These are phyloP conservation scores for Frankliniella intonsa DNA, from an alignment of 2,888 invertebrate species.

Conservation along the genomic window DNA sequence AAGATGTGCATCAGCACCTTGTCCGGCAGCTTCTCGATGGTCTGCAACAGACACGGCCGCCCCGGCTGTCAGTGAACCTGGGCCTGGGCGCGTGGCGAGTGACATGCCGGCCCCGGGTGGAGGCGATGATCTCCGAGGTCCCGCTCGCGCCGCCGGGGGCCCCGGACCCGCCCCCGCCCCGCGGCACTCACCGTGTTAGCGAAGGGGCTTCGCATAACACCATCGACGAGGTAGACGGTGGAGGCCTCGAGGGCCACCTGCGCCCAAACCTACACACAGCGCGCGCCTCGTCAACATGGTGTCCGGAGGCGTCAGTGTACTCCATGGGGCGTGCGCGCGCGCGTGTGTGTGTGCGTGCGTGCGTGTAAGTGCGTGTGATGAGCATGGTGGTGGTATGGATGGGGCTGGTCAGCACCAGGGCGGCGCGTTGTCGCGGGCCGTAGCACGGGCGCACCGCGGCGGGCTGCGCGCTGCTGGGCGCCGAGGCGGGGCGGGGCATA, in stretches of 20 bases:
- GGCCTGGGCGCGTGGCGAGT: not conserved
- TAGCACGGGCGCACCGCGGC: not conserved
- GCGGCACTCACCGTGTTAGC: constrained; percentile 69
- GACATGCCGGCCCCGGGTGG: too few relatives aligned
- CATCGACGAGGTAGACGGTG: constrained; percentile 78
- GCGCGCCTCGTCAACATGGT: not conserved
- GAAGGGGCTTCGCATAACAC: constrained; percentile 72
- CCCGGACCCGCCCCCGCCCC: not conserved
- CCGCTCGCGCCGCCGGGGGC: too few relatives aligned
- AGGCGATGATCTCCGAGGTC: too few relatives aligned
- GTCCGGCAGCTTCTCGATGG: constrained; percentile 94
- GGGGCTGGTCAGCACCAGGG: too few relatives aligned
- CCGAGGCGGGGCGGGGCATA: not conserved
- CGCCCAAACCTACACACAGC: constrained; percentile 11
- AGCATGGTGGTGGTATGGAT: not conserved
- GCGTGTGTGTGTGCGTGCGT: not conserved
- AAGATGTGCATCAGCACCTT: constrained; percentile 93
- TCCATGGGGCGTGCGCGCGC: not conserved
- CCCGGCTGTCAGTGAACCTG: constrained; percentile 28
- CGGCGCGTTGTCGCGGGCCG: too few relatives aligned
- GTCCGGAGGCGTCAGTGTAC: not conserved
- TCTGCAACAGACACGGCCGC: constrained; percentile 56
- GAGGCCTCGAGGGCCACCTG: constrained; percentile 73
- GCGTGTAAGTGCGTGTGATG: not conserved
- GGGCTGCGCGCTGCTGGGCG: not conserved